Percentiles rank a stretch among this genome's conserved stretches.
Evolutionary conservation across 1,140 invertebrate genomes (phyloP).

Genomic region (Argopecten irradians): DNA sequence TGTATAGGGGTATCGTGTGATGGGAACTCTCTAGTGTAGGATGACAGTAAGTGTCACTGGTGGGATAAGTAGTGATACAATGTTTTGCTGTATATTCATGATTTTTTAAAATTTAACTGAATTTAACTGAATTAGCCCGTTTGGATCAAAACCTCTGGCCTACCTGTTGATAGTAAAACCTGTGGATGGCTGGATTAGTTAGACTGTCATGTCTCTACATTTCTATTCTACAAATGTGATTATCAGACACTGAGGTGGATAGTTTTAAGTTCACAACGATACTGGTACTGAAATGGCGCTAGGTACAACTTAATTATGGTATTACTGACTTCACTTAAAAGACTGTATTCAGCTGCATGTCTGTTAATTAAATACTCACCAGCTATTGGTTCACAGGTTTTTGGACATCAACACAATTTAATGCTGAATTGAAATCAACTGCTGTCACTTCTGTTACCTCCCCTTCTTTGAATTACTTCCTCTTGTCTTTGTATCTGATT

Average conservation of each 20-base stretch:
- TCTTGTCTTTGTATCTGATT: no score
- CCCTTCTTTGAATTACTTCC: no score
- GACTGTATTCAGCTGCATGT: not conserved
- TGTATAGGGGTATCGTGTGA: not conserved
- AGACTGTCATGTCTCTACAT: not conserved
- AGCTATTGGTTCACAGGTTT: not conserved
- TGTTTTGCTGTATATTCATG: not conserved
- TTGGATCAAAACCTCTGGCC: not conserved
- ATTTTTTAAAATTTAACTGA: conserved; percentile 2
- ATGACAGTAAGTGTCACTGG: not conserved
- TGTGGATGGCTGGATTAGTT: not conserved
- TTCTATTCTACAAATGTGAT: not conserved
- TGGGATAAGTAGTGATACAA: not conserved
- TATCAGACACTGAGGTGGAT: not conserved
- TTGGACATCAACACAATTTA: no score
- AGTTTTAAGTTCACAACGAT: not conserved
- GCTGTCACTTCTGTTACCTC: no score
- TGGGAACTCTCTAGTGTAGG: not conserved
- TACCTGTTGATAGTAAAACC: not conserved
- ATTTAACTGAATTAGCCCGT: not conserved
- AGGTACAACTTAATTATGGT: not conserved
- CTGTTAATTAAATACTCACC: not conserved
- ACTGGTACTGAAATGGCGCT: not conserved
- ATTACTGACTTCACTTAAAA: not conserved
- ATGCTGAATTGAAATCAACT: no score